Percentiles rank a stretch among this genome's conserved stretches.
Evolutionary conservation across 2,888 invertebrate species (phyloP).

Genomic region (Agrochola lychnidis): DNA sequence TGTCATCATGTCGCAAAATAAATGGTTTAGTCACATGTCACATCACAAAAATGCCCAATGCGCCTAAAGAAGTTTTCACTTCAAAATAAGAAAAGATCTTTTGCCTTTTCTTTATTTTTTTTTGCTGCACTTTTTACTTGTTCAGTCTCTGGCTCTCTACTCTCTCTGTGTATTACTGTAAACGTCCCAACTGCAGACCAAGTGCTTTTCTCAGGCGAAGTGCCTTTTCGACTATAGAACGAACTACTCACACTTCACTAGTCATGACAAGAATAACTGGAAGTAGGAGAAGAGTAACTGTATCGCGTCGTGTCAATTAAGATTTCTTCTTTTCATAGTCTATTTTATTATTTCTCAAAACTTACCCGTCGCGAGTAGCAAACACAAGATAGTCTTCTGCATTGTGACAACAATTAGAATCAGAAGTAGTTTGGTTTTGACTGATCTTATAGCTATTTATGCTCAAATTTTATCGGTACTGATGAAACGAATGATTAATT

Average conservation of each 20-base stretch:
- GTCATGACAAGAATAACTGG: not conserved
- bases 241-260: not conserved
- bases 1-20: no score
- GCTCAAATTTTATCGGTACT: slow-evolving; percentile 22
- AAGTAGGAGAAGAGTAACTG: no score
- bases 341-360: not conserved
- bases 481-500: not conserved
- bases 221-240: no score
- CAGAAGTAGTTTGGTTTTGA: not conserved
- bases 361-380: slow-evolving; percentile 47
- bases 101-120: not conserved
- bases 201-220: not conserved
- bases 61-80: no score
- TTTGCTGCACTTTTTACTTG: no score
- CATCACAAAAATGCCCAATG: no score
- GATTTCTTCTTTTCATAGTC: not conserved
- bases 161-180: not conserved
- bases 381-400: slow-evolving; percentile 48
- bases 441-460: slow-evolving; percentile 23
- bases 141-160: not conserved
- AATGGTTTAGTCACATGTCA: no score
- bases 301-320: not conserved
- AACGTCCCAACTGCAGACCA: not conserved
- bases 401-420: slow-evolving; percentile 28
- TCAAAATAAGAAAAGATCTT: no score